Conservation (phyloP, 37 sponge, comb jelly and placozoan species). For the Bolinopsis microptera region DNA sequence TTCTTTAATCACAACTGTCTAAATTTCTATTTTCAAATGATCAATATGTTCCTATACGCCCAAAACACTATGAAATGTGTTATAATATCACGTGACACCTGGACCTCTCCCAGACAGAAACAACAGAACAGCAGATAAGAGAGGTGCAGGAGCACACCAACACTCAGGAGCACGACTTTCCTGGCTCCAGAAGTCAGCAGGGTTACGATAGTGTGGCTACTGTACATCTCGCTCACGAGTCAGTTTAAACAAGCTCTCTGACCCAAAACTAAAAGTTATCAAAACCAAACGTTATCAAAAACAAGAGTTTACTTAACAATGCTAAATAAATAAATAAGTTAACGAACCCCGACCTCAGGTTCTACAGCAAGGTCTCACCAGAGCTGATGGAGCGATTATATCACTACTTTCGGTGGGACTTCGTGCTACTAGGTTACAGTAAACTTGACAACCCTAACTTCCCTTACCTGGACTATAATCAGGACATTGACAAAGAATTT, state of each 20-base stretch:
- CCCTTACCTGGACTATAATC: background rate
- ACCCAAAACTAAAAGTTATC: no score
- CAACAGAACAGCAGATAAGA: conserved; percentile 21
- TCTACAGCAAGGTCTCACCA: background rate
- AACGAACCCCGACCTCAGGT: no score
- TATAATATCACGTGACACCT: no score
- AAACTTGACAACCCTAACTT: background rate
- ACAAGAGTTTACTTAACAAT: background rate
- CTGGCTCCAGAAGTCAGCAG: conserved; percentile 14
- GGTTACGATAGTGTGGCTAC: conserved; percentile 44
- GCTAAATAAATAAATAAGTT: background rate
- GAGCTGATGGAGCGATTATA: background rate
- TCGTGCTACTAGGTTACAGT: background rate
- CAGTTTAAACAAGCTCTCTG: no score
- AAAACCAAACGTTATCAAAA: no score
- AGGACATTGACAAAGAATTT: background rate
- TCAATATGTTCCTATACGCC: no score
- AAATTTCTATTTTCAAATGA: no score
- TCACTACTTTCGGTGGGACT: background rate
- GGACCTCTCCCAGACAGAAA: conserved; percentile 24
- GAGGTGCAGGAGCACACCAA: background rate
- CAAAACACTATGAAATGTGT: no score
- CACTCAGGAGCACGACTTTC: background rate
- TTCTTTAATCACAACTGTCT: no score
- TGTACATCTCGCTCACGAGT: background rate